Evolutionary conservation across 2,797 vertebrate genomes (phyloP).

Genomic region (Phrynocephalus forsythii): DNA sequence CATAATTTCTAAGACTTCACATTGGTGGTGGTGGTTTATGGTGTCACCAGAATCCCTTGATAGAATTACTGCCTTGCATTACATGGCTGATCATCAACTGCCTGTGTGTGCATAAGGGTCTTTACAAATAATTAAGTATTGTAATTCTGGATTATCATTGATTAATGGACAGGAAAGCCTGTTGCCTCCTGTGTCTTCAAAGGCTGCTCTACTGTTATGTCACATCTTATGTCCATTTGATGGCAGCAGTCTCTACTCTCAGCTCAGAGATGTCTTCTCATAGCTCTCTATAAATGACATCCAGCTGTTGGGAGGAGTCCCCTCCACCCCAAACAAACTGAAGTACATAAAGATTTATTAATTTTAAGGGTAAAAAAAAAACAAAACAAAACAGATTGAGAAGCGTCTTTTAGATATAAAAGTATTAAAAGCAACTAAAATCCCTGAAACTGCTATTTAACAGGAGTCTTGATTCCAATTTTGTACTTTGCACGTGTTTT

Average conservation of each 20-base stretch:
- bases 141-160: constrained; percentile 71
- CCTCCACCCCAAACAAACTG: constrained; percentile 13
- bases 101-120: constrained; percentile 63
- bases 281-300: constrained; percentile 52
- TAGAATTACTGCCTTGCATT: constrained; percentile 73
- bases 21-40: constrained; percentile 55
- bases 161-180: constrained; percentile 67
- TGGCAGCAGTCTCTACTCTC: constrained; percentile 54
- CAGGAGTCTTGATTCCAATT: background rate
- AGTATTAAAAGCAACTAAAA: constrained; percentile 18
- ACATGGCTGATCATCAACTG: constrained; percentile 73
- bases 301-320: constrained; percentile 48
- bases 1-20: constrained; percentile 25
- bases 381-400: constrained; percentile 13
- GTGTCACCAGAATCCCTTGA: constrained; percentile 59
- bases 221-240: constrained; percentile 68
- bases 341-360: constrained; percentile 19
- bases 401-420: background rate
- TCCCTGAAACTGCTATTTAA: too few species aligned
- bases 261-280: constrained; percentile 48
- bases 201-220: constrained; percentile 61
- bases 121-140: constrained; percentile 74
- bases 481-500: background rate
- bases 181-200: constrained; percentile 51
- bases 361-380: background rate